Base-by-base conservation (phyloP, 2,888 invertebrate genomes). In the Tinea semifulvella region DNA sequence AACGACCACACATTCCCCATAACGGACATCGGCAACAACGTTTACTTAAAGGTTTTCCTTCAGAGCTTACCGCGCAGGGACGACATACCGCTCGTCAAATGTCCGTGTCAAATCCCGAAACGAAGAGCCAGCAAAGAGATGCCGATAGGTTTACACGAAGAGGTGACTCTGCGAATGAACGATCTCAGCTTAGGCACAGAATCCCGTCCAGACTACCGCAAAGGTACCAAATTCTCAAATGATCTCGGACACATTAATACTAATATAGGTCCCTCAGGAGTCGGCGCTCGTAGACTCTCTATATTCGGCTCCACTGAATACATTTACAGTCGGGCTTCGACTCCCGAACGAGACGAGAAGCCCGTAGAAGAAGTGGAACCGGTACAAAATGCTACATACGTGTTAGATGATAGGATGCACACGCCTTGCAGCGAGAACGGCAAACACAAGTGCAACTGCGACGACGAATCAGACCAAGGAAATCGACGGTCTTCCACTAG, bases 391-490 rank as follows among this genome's bases (percentile, higher is more conserved):
- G 49, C 46, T 28, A 47, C 48, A 42, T 58, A 58, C 44, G 50
- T 87, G 35, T 69, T 90, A 10, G 90, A 90, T 57, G 90, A 91
- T 55, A 74, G 90, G 51, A 86, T 90, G 84, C 84, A 86, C 52
- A 86, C 86, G 0, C 77, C 84, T 0, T 91, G 91, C 67, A 88
- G 87, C 52, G 85, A 88, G 52, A 89, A 85, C 47, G 91, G 90
- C 0, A 91, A 90, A 61, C 91, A 91, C 62, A 88, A 88, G 51
- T 92, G 91, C 66, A 86, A 83, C 45, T 89, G 89, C 57, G 86
- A 88, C 53, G 88, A 89, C 25, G 90, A 90, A 54, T 87, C 88
- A 2, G 86, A 85, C 7, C 61, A 38, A 54, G 70, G 60, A 26
- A 61, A 58, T 51, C 56, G 52, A 35, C 53, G 51, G 48, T 56